These are phyloP conservation scores for Tauraco hartlaubi DNA, from an alignment of 2,797 vertebrate species.

Conservation along the genomic window DNA sequence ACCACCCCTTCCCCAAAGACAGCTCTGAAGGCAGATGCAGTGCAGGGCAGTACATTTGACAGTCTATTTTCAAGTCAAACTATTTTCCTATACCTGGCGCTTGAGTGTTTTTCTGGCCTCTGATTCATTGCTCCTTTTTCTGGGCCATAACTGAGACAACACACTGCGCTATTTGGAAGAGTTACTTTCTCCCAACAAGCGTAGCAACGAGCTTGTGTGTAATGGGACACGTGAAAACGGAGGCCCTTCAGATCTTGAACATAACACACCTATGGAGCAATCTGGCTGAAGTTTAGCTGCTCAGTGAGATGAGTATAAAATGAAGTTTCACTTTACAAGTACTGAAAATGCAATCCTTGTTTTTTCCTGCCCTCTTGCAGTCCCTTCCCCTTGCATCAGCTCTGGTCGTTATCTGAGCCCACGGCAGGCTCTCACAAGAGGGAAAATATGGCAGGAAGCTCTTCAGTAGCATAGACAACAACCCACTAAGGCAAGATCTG, in stretches of 20 bases:
- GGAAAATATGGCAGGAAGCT: background rate
- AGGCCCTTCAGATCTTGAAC: background rate
- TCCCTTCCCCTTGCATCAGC: background rate
- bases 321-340: background rate
- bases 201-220: background rate
- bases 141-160: background rate
- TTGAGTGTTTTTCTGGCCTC: constrained; percentile 7
- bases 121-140: background rate
- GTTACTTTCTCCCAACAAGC: background rate
- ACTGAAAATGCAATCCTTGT: background rate
- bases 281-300: background rate
- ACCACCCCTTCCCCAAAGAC: constrained; percentile 35
- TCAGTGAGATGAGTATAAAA: background rate
- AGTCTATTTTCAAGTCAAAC: constrained; percentile 46
- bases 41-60: background rate
- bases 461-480: background rate
- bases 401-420: background rate
- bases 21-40: constrained; percentile 10
- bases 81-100: constrained; percentile 6
- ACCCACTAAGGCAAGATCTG: background rate
- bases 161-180: background rate
- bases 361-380: background rate
- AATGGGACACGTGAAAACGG: background rate
- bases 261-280: rapidly evolving
- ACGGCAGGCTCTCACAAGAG: background rate